Conservation (phyloP, 2,113 vertebrate genomes). For the Ceyx melanurus region DNA sequence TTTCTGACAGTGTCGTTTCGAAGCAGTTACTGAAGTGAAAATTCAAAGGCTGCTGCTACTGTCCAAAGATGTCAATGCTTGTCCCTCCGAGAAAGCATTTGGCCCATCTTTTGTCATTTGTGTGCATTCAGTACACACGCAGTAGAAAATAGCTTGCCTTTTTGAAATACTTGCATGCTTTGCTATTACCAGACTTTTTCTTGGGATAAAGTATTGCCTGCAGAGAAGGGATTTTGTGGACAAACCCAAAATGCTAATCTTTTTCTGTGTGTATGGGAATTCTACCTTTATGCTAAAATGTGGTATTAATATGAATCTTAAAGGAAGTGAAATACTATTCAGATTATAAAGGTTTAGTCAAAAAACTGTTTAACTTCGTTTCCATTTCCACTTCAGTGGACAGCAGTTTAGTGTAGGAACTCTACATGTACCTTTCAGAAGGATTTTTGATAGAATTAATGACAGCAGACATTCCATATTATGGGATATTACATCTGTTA, state of each 20-base stretch:
- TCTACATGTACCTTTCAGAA: not conserved
- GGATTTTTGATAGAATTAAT: not conserved
- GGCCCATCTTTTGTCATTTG: not conserved
- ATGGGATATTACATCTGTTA: not conserved
- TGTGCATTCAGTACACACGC: not conserved
- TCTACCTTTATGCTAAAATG: not conserved
- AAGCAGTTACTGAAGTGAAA: slow-evolving; percentile 52
- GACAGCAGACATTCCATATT: not conserved
- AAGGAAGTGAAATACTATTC: not conserved
- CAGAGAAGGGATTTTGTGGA: not conserved
- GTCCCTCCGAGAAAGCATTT: not conserved
- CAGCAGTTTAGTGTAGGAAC: not conserved
- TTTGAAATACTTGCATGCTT: not conserved
- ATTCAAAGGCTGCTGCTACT: slow-evolving; percentile 56
- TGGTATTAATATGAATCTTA: not conserved
- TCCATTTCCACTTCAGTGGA: not conserved
- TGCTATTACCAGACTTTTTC: not conserved
- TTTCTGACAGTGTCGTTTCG: slow-evolving; percentile 62
- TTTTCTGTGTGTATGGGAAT: not conserved
- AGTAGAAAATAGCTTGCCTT: not conserved
- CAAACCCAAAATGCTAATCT: not conserved
- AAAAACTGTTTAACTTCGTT: not conserved
- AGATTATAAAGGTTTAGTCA: not conserved
- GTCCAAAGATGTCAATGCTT: slow-evolving; percentile 12
- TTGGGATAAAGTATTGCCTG: not conserved